phyloP scores from a whole-genome alignment of 37 sponge, comb jelly and placozoan genomes.

The Hexactinellida sp. region DNA sequence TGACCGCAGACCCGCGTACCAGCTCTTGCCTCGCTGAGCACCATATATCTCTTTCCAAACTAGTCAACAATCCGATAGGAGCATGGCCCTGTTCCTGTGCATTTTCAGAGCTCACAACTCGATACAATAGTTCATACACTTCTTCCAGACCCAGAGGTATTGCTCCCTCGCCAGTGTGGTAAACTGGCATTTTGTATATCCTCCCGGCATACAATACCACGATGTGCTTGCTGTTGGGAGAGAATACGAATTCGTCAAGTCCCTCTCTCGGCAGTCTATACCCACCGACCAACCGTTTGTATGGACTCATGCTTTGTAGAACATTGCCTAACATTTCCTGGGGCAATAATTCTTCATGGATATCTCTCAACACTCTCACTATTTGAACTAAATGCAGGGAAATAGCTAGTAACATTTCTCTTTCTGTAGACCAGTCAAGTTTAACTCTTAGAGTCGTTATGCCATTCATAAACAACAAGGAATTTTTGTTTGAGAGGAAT shows the following conservation, averaged over 20 bases:
- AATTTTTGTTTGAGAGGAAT: background rate
- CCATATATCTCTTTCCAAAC: background rate
- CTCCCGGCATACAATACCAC: constrained; percentile 48
- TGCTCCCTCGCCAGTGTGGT: background rate
- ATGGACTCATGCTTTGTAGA: constrained; percentile 60
- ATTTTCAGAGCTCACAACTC: background rate
- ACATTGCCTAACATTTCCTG: constrained; percentile 29
- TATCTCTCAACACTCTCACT: background rate
- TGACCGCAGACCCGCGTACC: background rate
- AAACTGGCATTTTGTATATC: background rate
- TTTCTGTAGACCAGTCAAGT: background rate
- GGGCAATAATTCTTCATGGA: constrained; percentile 36
- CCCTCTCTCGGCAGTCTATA: constrained; percentile 30
- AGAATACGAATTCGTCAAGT: constrained; percentile 27
- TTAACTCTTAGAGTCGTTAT: background rate
- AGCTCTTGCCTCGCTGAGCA: background rate
- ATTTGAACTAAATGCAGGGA: background rate
- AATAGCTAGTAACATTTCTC: background rate
- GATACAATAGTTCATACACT: background rate
- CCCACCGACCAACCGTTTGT: constrained; percentile 29
- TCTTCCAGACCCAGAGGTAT: background rate
- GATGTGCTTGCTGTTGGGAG: constrained; percentile 35
- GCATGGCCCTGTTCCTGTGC: background rate
- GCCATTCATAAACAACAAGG: background rate
- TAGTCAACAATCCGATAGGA: background rate